Conservation (phyloP, 2,797 vertebrate species). For the Furcifer pardalis region DNA sequence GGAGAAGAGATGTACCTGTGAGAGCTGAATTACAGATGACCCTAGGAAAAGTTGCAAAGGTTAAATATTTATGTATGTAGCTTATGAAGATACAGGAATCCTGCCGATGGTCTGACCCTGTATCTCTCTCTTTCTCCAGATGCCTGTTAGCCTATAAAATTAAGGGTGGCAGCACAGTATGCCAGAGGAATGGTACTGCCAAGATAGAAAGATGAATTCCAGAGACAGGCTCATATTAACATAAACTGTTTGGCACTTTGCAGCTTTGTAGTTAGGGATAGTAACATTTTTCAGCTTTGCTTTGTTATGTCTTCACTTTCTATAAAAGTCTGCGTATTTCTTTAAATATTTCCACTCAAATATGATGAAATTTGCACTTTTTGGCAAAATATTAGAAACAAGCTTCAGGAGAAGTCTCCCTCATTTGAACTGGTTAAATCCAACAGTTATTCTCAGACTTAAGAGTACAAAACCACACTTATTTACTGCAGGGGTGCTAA, state of each 20-base stretch:
- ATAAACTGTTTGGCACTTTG: neutral
- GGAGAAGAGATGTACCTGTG: neutral
- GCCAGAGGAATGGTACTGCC: neutral
- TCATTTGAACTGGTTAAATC: too few species aligned
- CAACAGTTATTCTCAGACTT: too few species aligned
- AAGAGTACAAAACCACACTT: too few species aligned
- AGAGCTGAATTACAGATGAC: neutral
- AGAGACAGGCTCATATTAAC: neutral
- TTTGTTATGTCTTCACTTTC: neutral
- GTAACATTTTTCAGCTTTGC: neutral
- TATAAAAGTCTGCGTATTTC: neutral
- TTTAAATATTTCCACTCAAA: neutral
- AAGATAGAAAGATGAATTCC: neutral
- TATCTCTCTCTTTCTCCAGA: too few species aligned
- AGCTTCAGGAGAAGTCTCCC: too few species aligned
- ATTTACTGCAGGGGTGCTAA: too few species aligned
- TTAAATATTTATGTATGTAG: neutral
- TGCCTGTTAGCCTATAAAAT: neutral
- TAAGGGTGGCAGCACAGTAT: neutral
- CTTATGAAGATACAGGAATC: neutral
- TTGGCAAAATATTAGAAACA: neutral
- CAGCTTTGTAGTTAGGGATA: neutral
- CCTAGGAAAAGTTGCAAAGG: neutral
- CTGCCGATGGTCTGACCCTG: neutral
- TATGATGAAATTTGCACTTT: neutral